Base-by-base conservation (phyloP, 2,888 invertebrate species). In the Mythimna pallens region DNA sequence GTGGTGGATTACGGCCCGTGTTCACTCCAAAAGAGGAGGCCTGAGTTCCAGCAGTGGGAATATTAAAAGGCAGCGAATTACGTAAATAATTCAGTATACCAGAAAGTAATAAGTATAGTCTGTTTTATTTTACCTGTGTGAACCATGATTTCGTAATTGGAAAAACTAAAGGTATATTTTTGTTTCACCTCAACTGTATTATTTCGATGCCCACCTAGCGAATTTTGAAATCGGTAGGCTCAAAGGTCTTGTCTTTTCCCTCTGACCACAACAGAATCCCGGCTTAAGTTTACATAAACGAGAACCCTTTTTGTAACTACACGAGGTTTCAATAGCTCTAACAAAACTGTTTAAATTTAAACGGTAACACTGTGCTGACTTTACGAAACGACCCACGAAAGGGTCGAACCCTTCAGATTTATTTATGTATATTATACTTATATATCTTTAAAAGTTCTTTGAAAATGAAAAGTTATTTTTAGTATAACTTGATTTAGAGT, bases 261-360 rank as follows among this genome's bases (percentile, higher is more conserved):
- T n/a, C 17, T 57, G 43, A 64, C 58, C 62, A 55, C 55, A 80
- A 63, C 20, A 65, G 8, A 52, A 47, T 6, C 59, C 10, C 47
- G 22, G 43, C 20, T 72, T 54, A 50, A 25, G 54, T 69, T 69
- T 63, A 66, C 52, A 6, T 59, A 63, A 65, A 59, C 22, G 22
- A 59, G 57, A 81, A 47, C 22, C 68, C 36, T 22, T 68, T 68
- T 47, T 55, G 34, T 30, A 52, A 63, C 30, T 30, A 54, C 30
- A 47, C 5, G 8, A 40, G 43, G 36, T 50, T 70, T 77, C 30
- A 57, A 50, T 65, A 58, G 43, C 59, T 52, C 20, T 73, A 65
- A 62, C 52, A 70, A 81, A 73, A 73, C 81, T 47, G 73, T 70
- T 81, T 64, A 61, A 81, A 66, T 66, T 70, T 63, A 76, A 67